These are phyloP conservation scores for Heterotilapia buettikoferi DNA, from an alignment of 2,113 vertebrate genomes.

Conservation along the genomic window DNA sequence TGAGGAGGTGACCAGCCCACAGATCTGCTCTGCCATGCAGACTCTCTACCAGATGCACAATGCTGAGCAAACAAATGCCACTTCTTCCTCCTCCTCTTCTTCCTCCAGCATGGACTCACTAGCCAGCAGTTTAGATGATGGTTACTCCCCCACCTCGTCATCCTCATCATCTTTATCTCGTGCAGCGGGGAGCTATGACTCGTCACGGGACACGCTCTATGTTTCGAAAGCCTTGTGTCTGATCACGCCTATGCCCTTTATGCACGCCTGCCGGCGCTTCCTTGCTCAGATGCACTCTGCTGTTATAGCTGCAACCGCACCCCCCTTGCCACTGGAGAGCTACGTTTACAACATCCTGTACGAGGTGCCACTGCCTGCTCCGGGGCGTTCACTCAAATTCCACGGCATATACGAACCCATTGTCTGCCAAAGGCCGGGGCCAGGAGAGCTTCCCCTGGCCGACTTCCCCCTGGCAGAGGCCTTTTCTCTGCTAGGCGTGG, in stretches of 20 bases:
- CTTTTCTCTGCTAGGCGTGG: constrained; percentile 90
- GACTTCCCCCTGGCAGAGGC: constrained; percentile 90
- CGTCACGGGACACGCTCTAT: constrained; percentile 84
- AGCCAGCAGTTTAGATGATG: constrained; percentile 82
- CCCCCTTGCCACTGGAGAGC: constrained; percentile 94
- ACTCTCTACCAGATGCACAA: constrained; percentile 99
- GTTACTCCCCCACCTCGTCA: constrained; percentile 64
- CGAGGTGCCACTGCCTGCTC: constrained; percentile 92
- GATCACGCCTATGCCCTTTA: constrained; percentile 94
- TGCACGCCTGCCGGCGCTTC: constrained; percentile 88
- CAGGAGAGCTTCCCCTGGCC: constrained; percentile 88
- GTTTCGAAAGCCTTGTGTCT: constrained; percentile 98
- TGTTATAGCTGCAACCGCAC: constrained; percentile 77
- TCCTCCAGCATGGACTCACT: constrained; percentile 87
- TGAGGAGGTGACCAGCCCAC: constrained; percentile 97
- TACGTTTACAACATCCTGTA: constrained; percentile 97
- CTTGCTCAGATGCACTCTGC: constrained; percentile 91
- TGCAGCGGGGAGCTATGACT: constrained; percentile 67
- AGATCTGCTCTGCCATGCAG: constrained; percentile 99
- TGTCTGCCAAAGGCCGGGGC: constrained; percentile 94
- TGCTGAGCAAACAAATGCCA: constrained; percentile 76
- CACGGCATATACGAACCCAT: constrained; percentile 91
- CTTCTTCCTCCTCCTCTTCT: constrained; percentile 68
- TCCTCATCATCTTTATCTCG: constrained; percentile 78
- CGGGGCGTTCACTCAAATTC: constrained; percentile 93